Base-by-base conservation (phyloP, 1,140 invertebrate genomes). In the Elysia chlorotica region DNA sequence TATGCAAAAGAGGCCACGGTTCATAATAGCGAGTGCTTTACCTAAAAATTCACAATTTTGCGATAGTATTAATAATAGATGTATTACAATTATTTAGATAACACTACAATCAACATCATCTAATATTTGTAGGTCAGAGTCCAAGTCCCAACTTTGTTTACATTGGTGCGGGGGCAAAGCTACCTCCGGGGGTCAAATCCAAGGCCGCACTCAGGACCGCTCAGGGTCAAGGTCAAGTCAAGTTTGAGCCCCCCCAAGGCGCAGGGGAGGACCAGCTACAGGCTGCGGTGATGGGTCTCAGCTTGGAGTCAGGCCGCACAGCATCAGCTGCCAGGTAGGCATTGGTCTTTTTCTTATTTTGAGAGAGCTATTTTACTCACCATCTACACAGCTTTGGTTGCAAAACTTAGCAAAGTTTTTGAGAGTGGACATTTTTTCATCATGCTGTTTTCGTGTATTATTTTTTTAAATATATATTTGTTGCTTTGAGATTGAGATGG, bases 81-180 rank as follows among this genome's bases (percentile, higher is more conserved):
- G n/a, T n/a, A n/a, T 48, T 48, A 48, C 10, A 14, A 10, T 48
- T 48, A 48, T 48, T 48, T 48, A n/a, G 41, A 48, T 14, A 14
- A 14, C 41, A 14, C 41, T 48, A 14, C 41, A 48, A 48, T 48
- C 10, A 48, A 48, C n/a, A 48, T 48, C n/a, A n/a, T 48, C n/a
- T 48, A 14, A n/a, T 48, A 23, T 57, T 23, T 76, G 0, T 41
- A 86, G 85, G 82, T 77, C 65, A 75, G n/a, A 85, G 83, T 74
- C 80, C 84, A 1, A 87, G 85, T 74, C 72, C 79, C 31, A 76
- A 76, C 21, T 87, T 87, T 82, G 78, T 85, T 10, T 87, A 84
- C 75, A 83, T 83, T 53, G 85, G 85, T 21, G 80, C 84, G 19
- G 85, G 85, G 0, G 83, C 81, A 17, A 76, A 78, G 14, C 62